Base-by-base conservation (phyloP, 2,888 invertebrate species). In the Athalia circularis region DNA sequence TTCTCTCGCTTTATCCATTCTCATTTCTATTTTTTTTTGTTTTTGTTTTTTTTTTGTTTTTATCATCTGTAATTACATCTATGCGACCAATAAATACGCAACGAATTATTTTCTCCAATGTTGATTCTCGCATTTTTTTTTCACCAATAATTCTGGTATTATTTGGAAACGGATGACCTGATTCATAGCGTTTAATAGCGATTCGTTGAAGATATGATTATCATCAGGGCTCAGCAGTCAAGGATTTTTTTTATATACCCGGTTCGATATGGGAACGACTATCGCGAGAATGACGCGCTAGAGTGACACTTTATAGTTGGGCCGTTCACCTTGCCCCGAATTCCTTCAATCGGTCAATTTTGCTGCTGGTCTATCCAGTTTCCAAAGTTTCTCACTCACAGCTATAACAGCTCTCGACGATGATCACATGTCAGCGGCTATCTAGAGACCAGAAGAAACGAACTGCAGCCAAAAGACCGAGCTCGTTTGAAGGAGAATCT, bases 311-410 rank as follows among this genome's bases (percentile, higher is more conserved):
- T 59, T 47, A 59, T 54, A 29, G 13, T n/a, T 29, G 13, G 13
- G 45, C 47, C 6, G 72, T 72, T 72, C 72, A 72, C 72, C 59
- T 72, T 61, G 72, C 61, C 61, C 72, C 47, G 72, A 59, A 72
- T 72, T 72, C 72, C 72, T 4, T 5, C 29, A 54, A 68, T 68
- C 54, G 68, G 54, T 54, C 43, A 72, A 29, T 72, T 59, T 59
- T 48, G 47, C 45, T 8, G 50, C 29, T 5, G 43, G 54, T 52
- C 52, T 54, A 54, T 8, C 68, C 5, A 68, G 52, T 68, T 68
- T 54, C 48, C 48, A 47, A 48, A 68, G 68, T 54, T 6, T 54
- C 29, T 29, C 29, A 29, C 29, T 29, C 2, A 29, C 2, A 29
- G 29, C 29, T 29, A 29, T 2, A 29, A 29, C 29, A 29, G 29